Percentiles rank a stretch among this genome's conserved stretches.
These are phyloP conservation scores for Phortica magna DNA, from an alignment of 2,888 invertebrate species.

Conservation along the genomic window DNA sequence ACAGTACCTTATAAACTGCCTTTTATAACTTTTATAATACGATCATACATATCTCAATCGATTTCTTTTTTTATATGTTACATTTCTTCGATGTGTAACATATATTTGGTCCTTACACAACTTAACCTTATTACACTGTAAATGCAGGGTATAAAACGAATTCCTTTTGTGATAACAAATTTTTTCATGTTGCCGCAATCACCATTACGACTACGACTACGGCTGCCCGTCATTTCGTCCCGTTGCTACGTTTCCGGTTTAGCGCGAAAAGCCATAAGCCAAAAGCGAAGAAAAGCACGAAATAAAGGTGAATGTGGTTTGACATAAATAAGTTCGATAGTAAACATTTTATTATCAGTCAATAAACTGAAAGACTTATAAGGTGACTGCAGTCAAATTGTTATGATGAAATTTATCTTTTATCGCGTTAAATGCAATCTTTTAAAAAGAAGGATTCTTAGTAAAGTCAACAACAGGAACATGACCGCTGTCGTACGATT, in stretches of 20 bases:
- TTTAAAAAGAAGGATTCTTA: no score
- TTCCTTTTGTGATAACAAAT: slow-evolving; percentile 27
- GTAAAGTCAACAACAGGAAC: no score
- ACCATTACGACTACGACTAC: neutral
- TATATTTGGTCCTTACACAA: no score
- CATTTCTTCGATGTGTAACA: no score
- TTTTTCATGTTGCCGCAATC: slow-evolving; percentile 24
- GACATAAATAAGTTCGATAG: neutral
- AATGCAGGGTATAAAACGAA: neutral
- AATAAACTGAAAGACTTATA: slow-evolving; percentile 6
- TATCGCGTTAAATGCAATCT: no score
- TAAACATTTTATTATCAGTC: slow-evolving; percentile 20
- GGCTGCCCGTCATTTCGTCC: neutral
- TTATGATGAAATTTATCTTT: neutral
- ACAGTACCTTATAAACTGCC: neutral
- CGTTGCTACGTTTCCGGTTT: slow-evolving; percentile 13
- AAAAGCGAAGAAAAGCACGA: neutral
- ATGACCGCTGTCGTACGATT: no score
- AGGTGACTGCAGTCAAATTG: neutral
- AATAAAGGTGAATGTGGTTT: neutral
- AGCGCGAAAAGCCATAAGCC: neutral
- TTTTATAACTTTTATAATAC: no score
- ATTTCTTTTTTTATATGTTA: no score
- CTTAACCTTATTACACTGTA: no score
- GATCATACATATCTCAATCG: no score